Evolutionary conservation across 2,113 vertebrate genomes (phyloP), one percentile per base, ranked within the genome.

Genomic region (Rhinogobius similis): DNA sequence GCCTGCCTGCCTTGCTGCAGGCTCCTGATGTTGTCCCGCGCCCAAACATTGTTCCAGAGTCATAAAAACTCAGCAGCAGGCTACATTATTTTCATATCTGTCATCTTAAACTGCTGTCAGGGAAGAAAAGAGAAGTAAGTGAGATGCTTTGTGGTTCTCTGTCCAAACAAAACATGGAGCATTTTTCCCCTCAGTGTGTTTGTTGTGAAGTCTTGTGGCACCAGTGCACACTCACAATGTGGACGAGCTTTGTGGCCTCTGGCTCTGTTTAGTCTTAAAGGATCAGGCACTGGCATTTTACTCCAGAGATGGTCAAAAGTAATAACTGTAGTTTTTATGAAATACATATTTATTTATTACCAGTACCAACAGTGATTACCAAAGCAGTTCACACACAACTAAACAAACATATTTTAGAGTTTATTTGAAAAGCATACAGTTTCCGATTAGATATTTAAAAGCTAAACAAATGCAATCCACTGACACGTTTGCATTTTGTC

Each of bases 141-240:
- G 27, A 29, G 39, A 23, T 65, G 82, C 68, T 36, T 85, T 86
- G 73, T 72, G 65, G 77, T 83, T 58, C 78, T 56, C 62, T 67
- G 80, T 81, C 77, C 73, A 77, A 75, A 73, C 81, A 82, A 75
- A 88, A 87, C 75, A 82, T 70, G 32, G 13, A 78, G 65, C 65
- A 72, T 72, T 84, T 87, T 85, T 72, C n/a, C 78, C 72, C 65
- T 75, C 75, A 64, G 77, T 74, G 74, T 71, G 75, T 78, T 84
- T 87, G 82, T 75, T 89, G 84, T 84, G 81, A 89, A 77, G 82
- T 82, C 73, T 78, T 78, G 27, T 84, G 80, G 83, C 83, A 88
- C 75, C 87, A 67, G 62, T 13, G 29, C 72, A 79, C 81, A 80
- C 63, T 66, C 70, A 14, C 65, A 64, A 68, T 77, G 72, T 70